A percentile compares a stretch with the other conserved stretches of the same genome.
Evolutionary conservation across 2,797 vertebrate genomes (phyloP).

Genomic region (Mormyrops boulengeri): DNA sequence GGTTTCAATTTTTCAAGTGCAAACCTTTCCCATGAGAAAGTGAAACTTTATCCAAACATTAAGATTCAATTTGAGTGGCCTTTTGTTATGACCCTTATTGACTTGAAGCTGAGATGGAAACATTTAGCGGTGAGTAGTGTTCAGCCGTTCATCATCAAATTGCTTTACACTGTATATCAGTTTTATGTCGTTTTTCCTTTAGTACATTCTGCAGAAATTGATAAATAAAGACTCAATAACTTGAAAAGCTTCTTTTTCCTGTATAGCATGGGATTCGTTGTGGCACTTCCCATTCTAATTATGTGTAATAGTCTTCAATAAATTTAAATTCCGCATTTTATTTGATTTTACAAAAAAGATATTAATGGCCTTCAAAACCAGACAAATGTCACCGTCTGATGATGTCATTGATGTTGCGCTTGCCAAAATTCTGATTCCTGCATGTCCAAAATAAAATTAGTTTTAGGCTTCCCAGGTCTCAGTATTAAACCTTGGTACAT

Average conservation of each 20-base stretch:
- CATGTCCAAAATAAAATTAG: neutral
- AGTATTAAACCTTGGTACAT: neutral
- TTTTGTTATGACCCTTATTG: conserved; percentile 53
- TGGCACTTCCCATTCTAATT: neutral
- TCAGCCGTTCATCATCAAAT: conserved; percentile 35
- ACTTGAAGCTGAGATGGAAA: conserved; percentile 50
- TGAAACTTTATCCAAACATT: conserved; percentile 48
- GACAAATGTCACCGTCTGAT: neutral
- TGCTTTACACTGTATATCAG: conserved; percentile 18
- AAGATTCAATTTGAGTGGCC: conserved; percentile 43
- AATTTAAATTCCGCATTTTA: neutral
- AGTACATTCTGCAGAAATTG: neutral
- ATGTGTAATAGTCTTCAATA: neutral
- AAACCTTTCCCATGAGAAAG: conserved; percentile 49
- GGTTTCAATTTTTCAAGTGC: conserved; percentile 38
- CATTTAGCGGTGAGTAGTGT: conserved; percentile 43
- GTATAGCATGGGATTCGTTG: neutral
- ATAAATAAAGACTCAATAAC: neutral
- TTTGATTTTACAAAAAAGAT: neutral
- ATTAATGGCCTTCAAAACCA: neutral
- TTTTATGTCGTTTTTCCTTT: neutral
- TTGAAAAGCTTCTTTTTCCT: neutral
- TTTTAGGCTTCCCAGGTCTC: neutral
- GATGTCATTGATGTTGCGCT: neutral
- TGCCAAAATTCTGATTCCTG: neutral